Evolutionary conservation across 2,888 invertebrate genomes (phyloP).

Genomic region (Bellardia pandia): DNA sequence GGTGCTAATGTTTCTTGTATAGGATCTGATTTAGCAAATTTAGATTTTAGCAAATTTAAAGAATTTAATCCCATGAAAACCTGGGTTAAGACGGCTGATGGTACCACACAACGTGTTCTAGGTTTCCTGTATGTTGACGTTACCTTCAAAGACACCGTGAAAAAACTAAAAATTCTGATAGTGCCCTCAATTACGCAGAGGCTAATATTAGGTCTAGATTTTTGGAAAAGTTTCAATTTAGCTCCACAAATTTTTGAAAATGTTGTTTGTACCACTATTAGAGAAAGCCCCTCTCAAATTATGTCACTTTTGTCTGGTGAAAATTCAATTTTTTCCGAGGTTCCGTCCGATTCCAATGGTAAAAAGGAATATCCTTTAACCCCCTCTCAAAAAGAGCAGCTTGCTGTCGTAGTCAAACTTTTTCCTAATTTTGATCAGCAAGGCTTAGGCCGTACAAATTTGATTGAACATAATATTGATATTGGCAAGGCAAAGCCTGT

Average conservation of each 20-base stretch:
- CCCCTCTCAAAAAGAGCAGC: not conserved
- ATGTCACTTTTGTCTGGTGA: not conserved
- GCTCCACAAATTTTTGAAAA: not conserved
- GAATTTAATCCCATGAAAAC: slow-evolving; percentile 2
- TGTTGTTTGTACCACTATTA: not conserved
- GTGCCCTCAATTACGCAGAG: not conserved
- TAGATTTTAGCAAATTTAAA: not conserved
- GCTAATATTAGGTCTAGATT: not conserved
- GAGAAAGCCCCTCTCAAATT: not conserved
- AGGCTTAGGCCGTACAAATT: too few relatives aligned
- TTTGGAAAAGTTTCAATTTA: not conserved
- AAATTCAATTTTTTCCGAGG: not conserved
- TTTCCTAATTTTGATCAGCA: not conserved
- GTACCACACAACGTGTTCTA: not conserved
- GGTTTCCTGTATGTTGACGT: not conserved
- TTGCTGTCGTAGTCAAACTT: not conserved
- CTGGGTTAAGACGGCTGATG: not conserved
- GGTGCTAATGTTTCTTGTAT: slow-evolving; percentile 30
- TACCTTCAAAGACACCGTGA: not conserved
- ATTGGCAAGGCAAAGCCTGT: too few relatives aligned
- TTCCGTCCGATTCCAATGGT: not conserved
- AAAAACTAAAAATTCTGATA: not conserved
- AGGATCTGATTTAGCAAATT: not conserved
- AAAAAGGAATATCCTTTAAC: not conserved
- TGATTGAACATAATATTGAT: too few relatives aligned